A percentile compares a stretch with the other conserved stretches of the same genome.
These are phyloP conservation scores for Andrena camellia DNA, from an alignment of 2,888 invertebrate species.

Conservation along the genomic window DNA sequence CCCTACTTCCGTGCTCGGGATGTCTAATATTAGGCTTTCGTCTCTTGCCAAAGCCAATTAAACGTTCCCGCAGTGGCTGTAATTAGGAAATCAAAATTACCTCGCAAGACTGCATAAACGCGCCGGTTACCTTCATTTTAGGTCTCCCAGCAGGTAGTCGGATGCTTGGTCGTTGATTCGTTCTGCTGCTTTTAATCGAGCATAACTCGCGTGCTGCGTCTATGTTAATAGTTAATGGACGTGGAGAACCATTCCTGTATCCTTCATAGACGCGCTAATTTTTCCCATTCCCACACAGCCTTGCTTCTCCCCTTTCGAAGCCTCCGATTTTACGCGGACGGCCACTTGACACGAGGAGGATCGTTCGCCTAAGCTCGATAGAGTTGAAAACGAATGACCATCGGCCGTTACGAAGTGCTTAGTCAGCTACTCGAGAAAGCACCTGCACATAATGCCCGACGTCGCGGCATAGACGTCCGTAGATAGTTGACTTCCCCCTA, in stretches of 20 bases:
- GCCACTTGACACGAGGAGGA: constrained; percentile 57
- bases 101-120: not conserved
- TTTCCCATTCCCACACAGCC: not conserved
- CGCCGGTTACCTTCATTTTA: not conserved
- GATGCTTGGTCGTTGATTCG: not conserved
- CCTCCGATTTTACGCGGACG: constrained; percentile 44
- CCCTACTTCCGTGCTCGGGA: not conserved
- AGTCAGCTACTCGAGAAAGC: constrained; percentile 78
- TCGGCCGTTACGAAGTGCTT: constrained; percentile 75
- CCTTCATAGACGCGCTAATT: not conserved
- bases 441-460: constrained; percentile 77
- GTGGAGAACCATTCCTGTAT: not conserved
- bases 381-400: constrained; percentile 75
- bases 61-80: not conserved
- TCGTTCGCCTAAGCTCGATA: constrained; percentile 65
- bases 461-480: constrained; percentile 52
- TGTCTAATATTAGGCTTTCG: not conserved
- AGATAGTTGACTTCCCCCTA: constrained; percentile 47
- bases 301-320: constrained; percentile 1
- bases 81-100: constrained; percentile 8
- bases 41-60: not conserved
- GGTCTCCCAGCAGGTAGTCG: not conserved
- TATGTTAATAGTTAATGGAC: not conserved
- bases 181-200: constrained; percentile 5
- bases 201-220: not conserved